phyloP scores from a whole-genome alignment of 2,888 invertebrate species.

The Ophioninae sp. region DNA sequence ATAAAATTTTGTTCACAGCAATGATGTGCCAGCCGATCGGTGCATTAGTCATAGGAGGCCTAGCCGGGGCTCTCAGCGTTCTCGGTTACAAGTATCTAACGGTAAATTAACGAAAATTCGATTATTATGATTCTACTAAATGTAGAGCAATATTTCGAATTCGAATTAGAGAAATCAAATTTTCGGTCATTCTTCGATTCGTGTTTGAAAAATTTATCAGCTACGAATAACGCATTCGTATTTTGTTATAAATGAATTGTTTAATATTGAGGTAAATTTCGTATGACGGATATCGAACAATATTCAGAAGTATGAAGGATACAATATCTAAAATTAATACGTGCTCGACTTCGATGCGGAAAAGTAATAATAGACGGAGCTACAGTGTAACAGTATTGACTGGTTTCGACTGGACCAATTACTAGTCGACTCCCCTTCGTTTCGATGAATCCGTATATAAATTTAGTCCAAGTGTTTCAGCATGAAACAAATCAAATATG shows the following conservation, averaged over 20 bases:
- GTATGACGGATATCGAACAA: background rate
- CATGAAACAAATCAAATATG: no score
- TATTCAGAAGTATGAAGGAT: no score
- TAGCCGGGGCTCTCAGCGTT: conserved; percentile 90
- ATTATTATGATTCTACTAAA: background rate
- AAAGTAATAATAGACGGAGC: background rate
- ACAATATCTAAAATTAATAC: background rate
- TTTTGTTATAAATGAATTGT: background rate
- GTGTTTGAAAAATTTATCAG: background rate
- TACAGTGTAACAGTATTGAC: background rate
- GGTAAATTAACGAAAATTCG: conserved; percentile 82
- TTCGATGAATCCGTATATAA: background rate
- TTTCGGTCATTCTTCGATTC: background rate
- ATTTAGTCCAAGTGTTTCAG: background rate
- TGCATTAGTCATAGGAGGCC: conserved; percentile 90
- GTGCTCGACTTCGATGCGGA: background rate
- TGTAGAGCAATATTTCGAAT: background rate
- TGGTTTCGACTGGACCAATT: background rate
- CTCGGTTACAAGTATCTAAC: conserved; percentile 90
- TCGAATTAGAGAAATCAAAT: background rate
- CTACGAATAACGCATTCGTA: background rate
- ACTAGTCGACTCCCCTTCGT: background rate
- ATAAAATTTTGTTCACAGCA: conserved; percentile 2
- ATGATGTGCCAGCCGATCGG: conserved; percentile 92
- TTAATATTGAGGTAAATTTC: background rate